Evolutionary conservation across 2,113 vertebrate genomes (phyloP).

Genomic region (Capra hircus): DNA sequence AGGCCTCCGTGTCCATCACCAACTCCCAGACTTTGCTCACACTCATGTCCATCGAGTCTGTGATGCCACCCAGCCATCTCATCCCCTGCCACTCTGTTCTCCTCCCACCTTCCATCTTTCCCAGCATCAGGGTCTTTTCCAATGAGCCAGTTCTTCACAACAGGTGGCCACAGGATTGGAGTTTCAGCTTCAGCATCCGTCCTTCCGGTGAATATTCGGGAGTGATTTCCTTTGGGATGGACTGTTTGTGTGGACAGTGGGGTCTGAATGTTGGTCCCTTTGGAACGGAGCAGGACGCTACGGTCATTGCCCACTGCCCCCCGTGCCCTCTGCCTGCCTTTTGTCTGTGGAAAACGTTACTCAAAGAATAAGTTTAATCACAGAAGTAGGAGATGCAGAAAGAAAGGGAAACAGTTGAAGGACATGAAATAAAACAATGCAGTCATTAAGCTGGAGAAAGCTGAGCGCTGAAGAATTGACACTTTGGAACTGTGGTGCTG

Average conservation of each 20-base stretch:
- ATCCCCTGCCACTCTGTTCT: not conserved
- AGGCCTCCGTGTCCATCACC: not conserved
- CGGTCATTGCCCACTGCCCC: fast-evolving
- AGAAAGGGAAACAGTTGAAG: not conserved
- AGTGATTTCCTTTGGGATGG: not conserved
- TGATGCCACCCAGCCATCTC: not conserved
- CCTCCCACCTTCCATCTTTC: not conserved
- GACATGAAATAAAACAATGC: not conserved
- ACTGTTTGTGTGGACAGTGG: not conserved
- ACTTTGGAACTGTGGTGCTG: not conserved
- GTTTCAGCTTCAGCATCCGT: not conserved
- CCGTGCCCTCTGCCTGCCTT: not conserved
- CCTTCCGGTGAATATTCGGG: not conserved
- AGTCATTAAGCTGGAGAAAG: not conserved
- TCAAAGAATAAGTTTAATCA: not conserved
- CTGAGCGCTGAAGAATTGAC: fast-evolving
- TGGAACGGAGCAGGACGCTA: not conserved
- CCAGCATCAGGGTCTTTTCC: not conserved
- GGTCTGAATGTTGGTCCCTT: not conserved
- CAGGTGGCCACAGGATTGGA: not conserved
- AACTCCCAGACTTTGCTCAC: not conserved
- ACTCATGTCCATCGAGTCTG: fast-evolving
- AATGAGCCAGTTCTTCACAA: not conserved
- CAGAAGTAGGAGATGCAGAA: not conserved
- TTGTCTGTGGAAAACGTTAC: not conserved